Conservation (phyloP, 2,797 vertebrate genomes). For the Adelosebastes latens region DNA sequence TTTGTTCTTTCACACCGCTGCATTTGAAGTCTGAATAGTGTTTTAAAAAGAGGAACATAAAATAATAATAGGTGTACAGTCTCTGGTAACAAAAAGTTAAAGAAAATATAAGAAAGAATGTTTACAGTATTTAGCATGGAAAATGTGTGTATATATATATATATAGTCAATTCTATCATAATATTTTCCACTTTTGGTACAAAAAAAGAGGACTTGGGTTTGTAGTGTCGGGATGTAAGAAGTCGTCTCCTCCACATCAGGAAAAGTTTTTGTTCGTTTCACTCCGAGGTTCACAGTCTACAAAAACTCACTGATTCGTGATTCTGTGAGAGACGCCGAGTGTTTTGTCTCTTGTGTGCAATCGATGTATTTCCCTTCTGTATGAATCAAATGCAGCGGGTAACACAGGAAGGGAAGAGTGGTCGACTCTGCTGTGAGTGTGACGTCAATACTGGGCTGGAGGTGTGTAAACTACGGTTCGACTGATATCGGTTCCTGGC, state of each 20-base stretch:
- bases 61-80: constrained; percentile 1
- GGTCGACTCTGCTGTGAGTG: background rate
- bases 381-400: constrained; percentile 15
- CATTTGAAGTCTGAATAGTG: constrained; percentile 20
- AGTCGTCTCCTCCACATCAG: constrained; percentile 17
- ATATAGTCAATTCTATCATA: constrained; percentile 57
- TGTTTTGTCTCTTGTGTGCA: constrained; percentile 30
- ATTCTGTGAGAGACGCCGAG: constrained; percentile 38
- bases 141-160: constrained; percentile 54
- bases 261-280: constrained; percentile 42
- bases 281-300: constrained; percentile 51
- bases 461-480: constrained; percentile 27
- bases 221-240: constrained; percentile 54
- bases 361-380: constrained; percentile 18
- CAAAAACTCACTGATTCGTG: constrained; percentile 30
- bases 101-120: constrained; percentile 22
- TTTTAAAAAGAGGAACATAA: constrained; percentile 26
- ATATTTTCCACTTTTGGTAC: constrained; percentile 73
- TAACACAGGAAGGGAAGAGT: background rate
- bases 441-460: constrained; percentile 43
- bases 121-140: constrained; percentile 65
- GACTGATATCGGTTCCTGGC: constrained; percentile 38
- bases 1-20: constrained; percentile 26
- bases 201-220: constrained; percentile 59
- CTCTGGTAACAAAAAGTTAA: constrained; percentile 30